Conservation (phyloP, 2,888 invertebrate species). For the Iselma pallidipennis region DNA sequence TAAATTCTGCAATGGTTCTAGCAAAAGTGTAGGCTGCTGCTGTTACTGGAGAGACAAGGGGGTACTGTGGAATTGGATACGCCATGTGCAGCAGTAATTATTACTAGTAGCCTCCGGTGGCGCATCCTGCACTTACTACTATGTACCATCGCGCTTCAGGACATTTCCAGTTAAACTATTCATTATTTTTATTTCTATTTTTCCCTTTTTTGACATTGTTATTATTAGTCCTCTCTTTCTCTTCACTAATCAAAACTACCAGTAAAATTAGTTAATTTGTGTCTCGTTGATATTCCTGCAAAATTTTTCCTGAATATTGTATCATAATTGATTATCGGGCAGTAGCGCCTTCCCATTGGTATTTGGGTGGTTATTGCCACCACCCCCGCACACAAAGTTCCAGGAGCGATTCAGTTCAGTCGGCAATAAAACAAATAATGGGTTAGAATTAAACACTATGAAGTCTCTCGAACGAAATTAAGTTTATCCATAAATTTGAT, state of each 20-base stretch:
- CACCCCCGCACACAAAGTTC: slow-evolving; percentile 11
- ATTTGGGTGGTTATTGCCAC: neutral
- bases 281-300: no score
- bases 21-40: slow-evolving; percentile 31
- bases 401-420: slow-evolving; percentile 36
- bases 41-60: slow-evolving; percentile 28
- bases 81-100: slow-evolving; percentile 46
- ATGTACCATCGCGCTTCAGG: slow-evolving; percentile 35
- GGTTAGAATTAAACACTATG: slow-evolving; percentile 54
- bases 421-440: slow-evolving; percentile 53
- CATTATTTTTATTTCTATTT: neutral
- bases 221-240: neutral
- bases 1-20: slow-evolving; percentile 39
- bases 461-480: slow-evolving; percentile 55
- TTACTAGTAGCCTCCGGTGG: slow-evolving; percentile 51
- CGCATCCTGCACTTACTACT: slow-evolving; percentile 40
- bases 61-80: slow-evolving; percentile 40
- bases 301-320: no score
- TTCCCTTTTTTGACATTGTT: no score
- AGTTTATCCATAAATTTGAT: slow-evolving; percentile 59
- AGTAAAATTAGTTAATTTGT: no score
- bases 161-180: slow-evolving; percentile 20
- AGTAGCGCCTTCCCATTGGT: neutral
- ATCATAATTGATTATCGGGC: neutral
- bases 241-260: neutral